Evolutionary conservation across 2,113 vertebrate genomes (phyloP), one percentile per base, ranked within the genome.

Genomic region (Mohoua ochrocephala): DNA sequence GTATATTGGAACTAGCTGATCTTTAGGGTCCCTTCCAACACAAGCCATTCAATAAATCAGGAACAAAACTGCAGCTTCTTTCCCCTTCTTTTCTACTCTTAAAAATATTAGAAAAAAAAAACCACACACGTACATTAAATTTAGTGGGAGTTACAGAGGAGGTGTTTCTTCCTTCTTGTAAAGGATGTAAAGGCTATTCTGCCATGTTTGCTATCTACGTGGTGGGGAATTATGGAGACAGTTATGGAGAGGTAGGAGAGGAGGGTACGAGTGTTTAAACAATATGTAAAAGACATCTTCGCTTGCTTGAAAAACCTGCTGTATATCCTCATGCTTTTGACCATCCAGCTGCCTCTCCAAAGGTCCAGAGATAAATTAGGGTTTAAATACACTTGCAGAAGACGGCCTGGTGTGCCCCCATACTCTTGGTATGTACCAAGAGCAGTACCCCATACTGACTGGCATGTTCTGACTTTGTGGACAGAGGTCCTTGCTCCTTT

Each of bases 251-350:
- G 12, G 15, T 19, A 37, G 47, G 47, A n/a, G 69, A 86, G 81
- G 84, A 92, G 83, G 47, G 27, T 65, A 67, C 74, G 73, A 57
- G 19, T 31, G 39, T 90, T 95, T 89, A 92, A 97, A 94, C 59
- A 85, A 63, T 60, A 54, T 91, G 7, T 71, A 87, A 93, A 91
- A 87, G 42, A 8, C 11, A 44, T 69, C 37, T 92, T 87, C 27
- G 3, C 89, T 97, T 92, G 39, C 61, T 96, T 95, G 95, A 69
- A 89, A 95, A 91, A 91, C 53, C 64, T 93, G n/a, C 71, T 57
- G 5, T 35, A 23, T 64, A 68, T 45, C 37, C 70, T 90, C 21
- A 24, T 70, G 70, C 27, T 27, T 41, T 44, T 52, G 37, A 59
- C 30, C 45, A 47, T 71, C 59, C 53, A 42, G 37, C 59, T 93